Evolutionary conservation across 2,888 invertebrate species (phyloP).

Genomic region (Agonum fuliginosum): DNA sequence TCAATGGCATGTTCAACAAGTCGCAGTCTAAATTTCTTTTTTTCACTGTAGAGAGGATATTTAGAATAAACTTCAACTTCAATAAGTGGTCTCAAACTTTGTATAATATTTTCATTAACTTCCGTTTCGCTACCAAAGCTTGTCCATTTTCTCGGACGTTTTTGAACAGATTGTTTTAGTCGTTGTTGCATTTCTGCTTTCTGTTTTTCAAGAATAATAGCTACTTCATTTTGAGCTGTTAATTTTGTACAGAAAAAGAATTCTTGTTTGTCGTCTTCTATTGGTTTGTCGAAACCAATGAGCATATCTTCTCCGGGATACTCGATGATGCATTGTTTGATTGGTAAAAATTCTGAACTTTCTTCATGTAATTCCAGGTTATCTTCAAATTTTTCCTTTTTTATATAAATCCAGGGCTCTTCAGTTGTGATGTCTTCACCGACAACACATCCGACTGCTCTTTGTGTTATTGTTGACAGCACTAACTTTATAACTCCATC

Average conservation of each 20-base stretch:
- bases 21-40: slow-evolving; percentile 4
- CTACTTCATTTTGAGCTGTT: slow-evolving; percentile 74
- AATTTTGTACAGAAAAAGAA: slow-evolving; percentile 81
- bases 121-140: slow-evolving; percentile 79
- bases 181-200: slow-evolving; percentile 73
- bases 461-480: slow-evolving; percentile 77
- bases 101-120: slow-evolving; percentile 74
- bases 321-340: slow-evolving; percentile 69
- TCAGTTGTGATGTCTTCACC: slow-evolving; percentile 84
- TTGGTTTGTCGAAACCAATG: slow-evolving; percentile 80
- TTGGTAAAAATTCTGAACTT: slow-evolving; percentile 73
- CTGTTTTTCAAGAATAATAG: slow-evolving; percentile 75
- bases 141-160: slow-evolving; percentile 60
- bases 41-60: slow-evolving; percentile 73
- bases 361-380: slow-evolving; percentile 77
- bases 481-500: slow-evolving; percentile 76
- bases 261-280: slow-evolving; percentile 73
- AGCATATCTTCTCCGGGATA: slow-evolving; percentile 74
- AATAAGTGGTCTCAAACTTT: slow-evolving; percentile 76
- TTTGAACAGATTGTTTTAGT: slow-evolving; percentile 22
- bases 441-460: slow-evolving; percentile 78
- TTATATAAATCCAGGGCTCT: slow-evolving; percentile 82
- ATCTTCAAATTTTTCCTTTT: slow-evolving; percentile 78
- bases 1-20: slow-evolving; percentile 76
- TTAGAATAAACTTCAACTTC: slow-evolving; percentile 81